Base-by-base conservation (phyloP, 2,797 vertebrate species). In the Alauda arvensis region DNA sequence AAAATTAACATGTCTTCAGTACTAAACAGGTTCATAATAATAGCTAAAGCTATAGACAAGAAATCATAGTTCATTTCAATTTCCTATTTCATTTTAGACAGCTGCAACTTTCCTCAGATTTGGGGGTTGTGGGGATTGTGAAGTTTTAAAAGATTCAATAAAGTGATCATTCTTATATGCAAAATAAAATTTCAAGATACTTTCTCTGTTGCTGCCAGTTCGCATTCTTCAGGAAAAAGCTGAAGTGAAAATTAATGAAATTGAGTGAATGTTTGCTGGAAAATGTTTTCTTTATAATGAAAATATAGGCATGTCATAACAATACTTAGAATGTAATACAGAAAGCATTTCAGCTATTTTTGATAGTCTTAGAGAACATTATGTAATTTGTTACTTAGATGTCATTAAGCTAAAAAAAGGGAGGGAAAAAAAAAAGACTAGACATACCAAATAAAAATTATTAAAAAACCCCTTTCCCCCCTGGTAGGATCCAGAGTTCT, bases 181-280 rank as follows among this genome's bases (percentile, higher is more conserved):
- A 92, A 93, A 83, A 67, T 39, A 46, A 39, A 83, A 89, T 76
- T 66, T 74, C 51, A 85, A 48, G 24, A 61, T 48, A 62, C 7
- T 37, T 85, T 61, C 48, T 53, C 34, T 85, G 40, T 79, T 78
- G 67, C 46, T 85, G 61, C 79, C 46, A 76, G 59, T 29, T 91
- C 61, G 71, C 14, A 37, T 62, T 84, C 87, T 65, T 87, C 51
- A 51, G 39, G 67, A 79, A 87, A 67, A 90, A 16, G 37, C 0
- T 81, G 33, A 83, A 85, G 43, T 28, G 55, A 90, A 92, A 91
- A 85, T 65, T 77, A 87, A 81, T 34, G 19, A 85, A 78, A 91
- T 67, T 53, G 51, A 80, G 39, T 43, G 34, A 85, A 67, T 60
- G 26, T 31, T 85, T 91, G 45, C 68, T 59, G 66, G 68, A 79